phyloP scores from a whole-genome alignment of 2,888 invertebrate species.

The Ennomos erosarius region DNA sequence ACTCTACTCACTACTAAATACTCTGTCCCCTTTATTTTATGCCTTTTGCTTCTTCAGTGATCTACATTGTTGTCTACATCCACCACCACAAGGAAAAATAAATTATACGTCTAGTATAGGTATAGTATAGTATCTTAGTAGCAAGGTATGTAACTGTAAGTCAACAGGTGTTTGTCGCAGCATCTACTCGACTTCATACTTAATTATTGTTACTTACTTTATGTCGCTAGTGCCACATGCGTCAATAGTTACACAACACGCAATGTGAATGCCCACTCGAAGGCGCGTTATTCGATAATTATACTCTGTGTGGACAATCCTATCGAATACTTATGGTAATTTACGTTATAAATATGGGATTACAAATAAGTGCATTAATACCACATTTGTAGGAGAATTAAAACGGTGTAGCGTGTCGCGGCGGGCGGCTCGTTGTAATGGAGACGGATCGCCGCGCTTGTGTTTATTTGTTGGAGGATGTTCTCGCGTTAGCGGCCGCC shows the following conservation, averaged over 20 bases:
- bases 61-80: too few species aligned
- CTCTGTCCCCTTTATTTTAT: too few species aligned
- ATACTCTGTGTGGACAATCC: conserved; percentile 25
- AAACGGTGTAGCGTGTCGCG: conserved; percentile 21
- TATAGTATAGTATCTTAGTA: too few species aligned
- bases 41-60: too few species aligned
- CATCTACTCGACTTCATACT: too few species aligned
- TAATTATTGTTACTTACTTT: too few species aligned
- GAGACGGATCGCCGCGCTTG: conserved; percentile 14
- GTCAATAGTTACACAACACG: conserved; percentile 10
- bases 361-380: conserved; percentile 36
- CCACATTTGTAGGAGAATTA: conserved; percentile 23
- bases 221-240: too few species aligned
- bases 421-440: conserved; percentile 14
- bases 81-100: too few species aligned
- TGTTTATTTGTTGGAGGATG: conserved; percentile 6
- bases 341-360: conserved; percentile 28
- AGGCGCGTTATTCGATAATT: conserved; percentile 20
- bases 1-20: too few species aligned
- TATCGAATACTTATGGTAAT: conserved; percentile 29
- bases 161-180: too few species aligned
- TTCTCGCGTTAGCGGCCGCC: conserved; percentile 8
- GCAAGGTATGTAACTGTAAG: too few species aligned
- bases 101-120: too few species aligned
- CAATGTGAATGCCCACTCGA: neutral